Conservation (phyloP, 1,140 invertebrate genomes). For the Hyphantria cunea region DNA sequence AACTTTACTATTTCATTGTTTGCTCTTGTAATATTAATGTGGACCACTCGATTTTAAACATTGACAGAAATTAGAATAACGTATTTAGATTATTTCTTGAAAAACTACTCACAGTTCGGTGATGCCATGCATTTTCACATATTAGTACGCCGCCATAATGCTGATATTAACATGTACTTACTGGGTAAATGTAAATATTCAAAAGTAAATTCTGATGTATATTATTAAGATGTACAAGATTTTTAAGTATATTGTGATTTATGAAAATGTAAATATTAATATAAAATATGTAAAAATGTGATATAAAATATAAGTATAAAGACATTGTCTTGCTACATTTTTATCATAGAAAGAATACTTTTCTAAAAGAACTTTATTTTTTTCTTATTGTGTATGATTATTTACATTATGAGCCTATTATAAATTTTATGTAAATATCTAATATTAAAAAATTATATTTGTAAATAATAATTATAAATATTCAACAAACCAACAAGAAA, state of each 20-base stretch:
- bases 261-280: conserved; percentile 33
- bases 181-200: neutral
- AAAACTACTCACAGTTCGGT: no score
- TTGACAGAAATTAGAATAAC: neutral
- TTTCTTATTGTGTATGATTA: conserved; percentile 26
- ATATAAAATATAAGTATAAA: conserved; percentile 37
- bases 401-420: conserved; percentile 37
- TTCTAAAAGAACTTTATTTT: conserved; percentile 27
- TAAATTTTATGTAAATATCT: conserved; percentile 42
- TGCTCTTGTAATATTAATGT: conserved; percentile 32
- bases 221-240: conserved; percentile 6
- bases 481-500: neutral
- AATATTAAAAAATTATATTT: conserved; percentile 14
- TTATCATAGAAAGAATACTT: conserved; percentile 31
- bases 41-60: conserved; percentile 31
- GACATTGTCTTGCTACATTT: conserved; percentile 21
- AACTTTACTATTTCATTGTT: conserved; percentile 24
- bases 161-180: no score
- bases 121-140: conserved; percentile 2
- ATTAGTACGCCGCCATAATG: neutral
- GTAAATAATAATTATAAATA: conserved; percentile 14
- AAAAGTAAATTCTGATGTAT: neutral
- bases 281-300: conserved; percentile 18
- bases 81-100: conserved; percentile 27
- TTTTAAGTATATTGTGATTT: conserved; percentile 16